Percentiles rank a stretch among this genome's conserved stretches.
Evolutionary conservation across 1,140 invertebrate species (phyloP).

Genomic region (Potamilus streckersoni): DNA sequence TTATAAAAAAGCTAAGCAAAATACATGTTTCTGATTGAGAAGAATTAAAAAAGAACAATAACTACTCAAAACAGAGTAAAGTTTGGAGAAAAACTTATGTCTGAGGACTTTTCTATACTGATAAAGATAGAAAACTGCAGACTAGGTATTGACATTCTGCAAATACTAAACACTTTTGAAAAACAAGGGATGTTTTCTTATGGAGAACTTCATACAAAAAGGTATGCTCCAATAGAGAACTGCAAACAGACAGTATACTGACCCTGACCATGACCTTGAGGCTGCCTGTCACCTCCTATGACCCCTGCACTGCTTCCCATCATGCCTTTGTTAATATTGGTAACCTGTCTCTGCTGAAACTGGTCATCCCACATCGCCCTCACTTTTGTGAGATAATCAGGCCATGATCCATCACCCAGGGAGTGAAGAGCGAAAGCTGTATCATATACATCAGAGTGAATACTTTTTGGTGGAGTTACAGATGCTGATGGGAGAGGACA

Average conservation of each 20-base stretch:
- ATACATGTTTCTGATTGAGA: too few relatives aligned
- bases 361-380: slow-evolving; percentile 60
- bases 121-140: too few relatives aligned
- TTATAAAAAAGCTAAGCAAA: too few relatives aligned
- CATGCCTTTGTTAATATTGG: slow-evolving; percentile 28
- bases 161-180: slow-evolving; percentile 6
- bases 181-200: background rate
- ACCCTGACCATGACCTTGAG: slow-evolving; percentile 9
- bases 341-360: slow-evolving; percentile 35
- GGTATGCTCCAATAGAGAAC: too few relatives aligned
- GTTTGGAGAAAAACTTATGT: too few relatives aligned
- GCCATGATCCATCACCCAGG: slow-evolving; percentile 49
- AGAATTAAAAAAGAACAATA: too few relatives aligned
- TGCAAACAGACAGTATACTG: slow-evolving; percentile 15
- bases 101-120: too few relatives aligned
- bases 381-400: slow-evolving; percentile 60
- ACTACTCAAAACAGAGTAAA: too few relatives aligned
- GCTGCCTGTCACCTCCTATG: slow-evolving; percentile 23
- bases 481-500: background rate
- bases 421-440: slow-evolving; percentile 63
- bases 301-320: slow-evolving; percentile 23
- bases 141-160: background rate
- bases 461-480: slow-evolving; percentile 35
- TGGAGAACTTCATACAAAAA: slow-evolving; percentile 5
- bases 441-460: slow-evolving; percentile 63